Evolutionary conservation across 2,888 invertebrate species (phyloP).

Genomic region (Microchrysa polita): DNA sequence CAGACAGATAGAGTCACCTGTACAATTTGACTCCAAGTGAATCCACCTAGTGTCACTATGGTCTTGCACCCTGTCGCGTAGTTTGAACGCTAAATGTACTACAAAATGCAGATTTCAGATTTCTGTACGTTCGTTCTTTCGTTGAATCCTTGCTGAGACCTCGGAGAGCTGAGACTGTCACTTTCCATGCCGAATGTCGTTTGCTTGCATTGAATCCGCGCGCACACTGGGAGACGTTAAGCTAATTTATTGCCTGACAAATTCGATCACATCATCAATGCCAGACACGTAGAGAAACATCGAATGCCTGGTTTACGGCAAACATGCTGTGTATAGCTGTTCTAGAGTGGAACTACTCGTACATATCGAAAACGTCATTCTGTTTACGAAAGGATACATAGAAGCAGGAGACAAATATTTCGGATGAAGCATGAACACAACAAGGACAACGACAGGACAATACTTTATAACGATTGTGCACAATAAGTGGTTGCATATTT

Average conservation of each 20-base stretch:
- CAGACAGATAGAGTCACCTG: no score
- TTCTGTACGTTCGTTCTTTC: not conserved
- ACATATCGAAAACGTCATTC: not conserved
- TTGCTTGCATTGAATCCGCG: not conserved
- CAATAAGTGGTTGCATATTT: not conserved
- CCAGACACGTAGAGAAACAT: slow-evolving; percentile 44
- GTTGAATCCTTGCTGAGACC: no score
- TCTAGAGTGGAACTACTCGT: not conserved
- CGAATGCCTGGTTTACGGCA: slow-evolving; percentile 22
- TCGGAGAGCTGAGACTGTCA: not conserved
- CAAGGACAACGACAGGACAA: not conserved
- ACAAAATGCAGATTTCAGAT: slow-evolving; percentile 4
- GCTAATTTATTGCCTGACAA: slow-evolving; percentile 49
- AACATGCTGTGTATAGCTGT: not conserved
- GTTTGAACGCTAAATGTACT: not conserved
- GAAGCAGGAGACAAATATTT: not conserved
- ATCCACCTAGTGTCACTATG: not conserved
- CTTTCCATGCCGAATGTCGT: not conserved
- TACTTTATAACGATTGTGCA: not conserved
- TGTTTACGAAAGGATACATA: not conserved
- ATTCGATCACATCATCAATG: slow-evolving; percentile 48
- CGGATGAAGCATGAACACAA: not conserved
- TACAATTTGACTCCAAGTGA: no score
- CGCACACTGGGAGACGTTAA: slow-evolving; percentile 45
- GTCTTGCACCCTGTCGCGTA: not conserved